These are phyloP conservation scores for Choloepus didactylus DNA, from an alignment of 2,797 vertebrate species.

Conservation along the genomic window DNA sequence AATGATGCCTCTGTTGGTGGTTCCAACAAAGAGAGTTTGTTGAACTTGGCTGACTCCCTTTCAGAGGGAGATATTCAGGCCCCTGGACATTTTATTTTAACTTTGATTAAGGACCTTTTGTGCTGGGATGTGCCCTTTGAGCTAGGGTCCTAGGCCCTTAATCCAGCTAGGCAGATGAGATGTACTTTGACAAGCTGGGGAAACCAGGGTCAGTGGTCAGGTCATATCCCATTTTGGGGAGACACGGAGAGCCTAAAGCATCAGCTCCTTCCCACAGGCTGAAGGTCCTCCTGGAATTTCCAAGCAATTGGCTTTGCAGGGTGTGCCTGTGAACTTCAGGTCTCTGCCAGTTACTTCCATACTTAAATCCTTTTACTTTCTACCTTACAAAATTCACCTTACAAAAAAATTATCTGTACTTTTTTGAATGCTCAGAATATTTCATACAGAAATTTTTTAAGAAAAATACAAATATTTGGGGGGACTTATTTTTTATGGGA, in stretches of 20 bases:
- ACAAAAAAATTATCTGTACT: neutral
- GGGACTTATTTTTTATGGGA: neutral
- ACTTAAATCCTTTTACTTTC: constrained; percentile 34
- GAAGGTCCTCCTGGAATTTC: neutral
- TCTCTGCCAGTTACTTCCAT: neutral
- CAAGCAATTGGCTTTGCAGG: neutral
- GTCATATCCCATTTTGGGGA: neutral
- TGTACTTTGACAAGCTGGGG: constrained; percentile 22
- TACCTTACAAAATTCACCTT: neutral
- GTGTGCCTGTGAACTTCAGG: neutral
- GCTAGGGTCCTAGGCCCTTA: neutral
- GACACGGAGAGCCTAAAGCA: neutral
- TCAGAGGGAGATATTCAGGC: neutral
- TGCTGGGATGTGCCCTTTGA: neutral
- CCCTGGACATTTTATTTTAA: constrained; percentile 31
- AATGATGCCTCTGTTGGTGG: neutral
- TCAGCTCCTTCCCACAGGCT: neutral
- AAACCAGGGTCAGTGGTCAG: constrained; percentile 14
- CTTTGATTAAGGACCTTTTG: neutral
- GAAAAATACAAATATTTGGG: constrained; percentile 54
- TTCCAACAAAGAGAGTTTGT: constrained; percentile 30
- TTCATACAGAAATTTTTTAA: constrained; percentile 25
- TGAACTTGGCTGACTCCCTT: constrained; percentile 50
- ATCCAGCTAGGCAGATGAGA: neutral
- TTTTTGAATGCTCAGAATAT: constrained; percentile 45